A percentile compares a stretch with the other conserved stretches of the same genome.
phyloP scores from a whole-genome alignment of 1,140 invertebrate species.

The Argopecten irradians region DNA sequence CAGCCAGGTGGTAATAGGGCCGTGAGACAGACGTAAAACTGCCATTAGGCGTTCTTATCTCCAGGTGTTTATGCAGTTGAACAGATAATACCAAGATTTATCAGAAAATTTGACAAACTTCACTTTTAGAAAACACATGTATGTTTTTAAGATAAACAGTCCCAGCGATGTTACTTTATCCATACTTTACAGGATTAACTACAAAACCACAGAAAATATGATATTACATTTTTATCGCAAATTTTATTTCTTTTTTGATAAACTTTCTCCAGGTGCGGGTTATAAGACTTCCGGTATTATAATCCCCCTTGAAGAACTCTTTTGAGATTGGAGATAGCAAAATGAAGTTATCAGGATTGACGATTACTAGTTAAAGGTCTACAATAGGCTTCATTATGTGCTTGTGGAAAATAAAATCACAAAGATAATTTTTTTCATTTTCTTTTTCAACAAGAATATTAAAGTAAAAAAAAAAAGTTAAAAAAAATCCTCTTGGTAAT shows the following conservation, averaged over 20 bases:
- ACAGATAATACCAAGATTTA: neutral
- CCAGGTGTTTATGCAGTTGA: neutral
- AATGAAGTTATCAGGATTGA: neutral
- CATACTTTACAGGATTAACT: too few species aligned
- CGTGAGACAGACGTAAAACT: neutral
- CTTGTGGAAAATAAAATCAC: neutral
- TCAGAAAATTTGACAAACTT: neutral
- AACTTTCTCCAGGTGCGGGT: neutral
- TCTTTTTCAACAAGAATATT: neutral
- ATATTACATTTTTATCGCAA: neutral
- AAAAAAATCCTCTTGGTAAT: too few species aligned
- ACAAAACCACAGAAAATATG: neutral
- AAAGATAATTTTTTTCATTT: neutral
- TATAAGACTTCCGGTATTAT: neutral
- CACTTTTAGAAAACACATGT: neutral
- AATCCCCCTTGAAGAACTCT: slow-evolving; percentile 15
- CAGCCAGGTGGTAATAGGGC: neutral
- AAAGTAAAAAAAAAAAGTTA: too few species aligned
- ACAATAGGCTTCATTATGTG: neutral
- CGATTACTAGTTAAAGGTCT: neutral
- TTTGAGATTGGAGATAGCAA: neutral
- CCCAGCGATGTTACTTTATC: neutral
- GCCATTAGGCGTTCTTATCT: neutral
- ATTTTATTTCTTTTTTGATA: neutral
- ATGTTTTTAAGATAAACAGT: neutral